These are phyloP conservation scores for Aphidoletes aphidimyza DNA, from an alignment of 2,888 invertebrate species.

Conservation along the genomic window DNA sequence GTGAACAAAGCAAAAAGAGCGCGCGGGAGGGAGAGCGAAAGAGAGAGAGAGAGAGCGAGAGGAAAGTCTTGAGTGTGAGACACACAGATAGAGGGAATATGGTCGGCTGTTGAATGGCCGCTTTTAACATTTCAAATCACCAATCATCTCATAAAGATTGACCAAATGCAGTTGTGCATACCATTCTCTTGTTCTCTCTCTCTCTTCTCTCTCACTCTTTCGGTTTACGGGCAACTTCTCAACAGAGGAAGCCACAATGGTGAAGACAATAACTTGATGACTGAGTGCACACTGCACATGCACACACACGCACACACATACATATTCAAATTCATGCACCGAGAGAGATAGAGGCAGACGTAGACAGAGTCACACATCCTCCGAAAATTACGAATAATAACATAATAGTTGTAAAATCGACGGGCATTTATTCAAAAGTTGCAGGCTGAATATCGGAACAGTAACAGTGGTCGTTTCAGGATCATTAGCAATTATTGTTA, in stretches of 20 bases:
- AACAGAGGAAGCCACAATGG: slow-evolving; percentile 28
- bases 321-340: too few relatives aligned
- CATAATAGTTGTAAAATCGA: slow-evolving; percentile 43
- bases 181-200: neutral
- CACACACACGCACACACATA: neutral
- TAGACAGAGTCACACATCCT: too few relatives aligned
- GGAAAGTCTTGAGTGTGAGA: too few relatives aligned
- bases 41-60: too few relatives aligned
- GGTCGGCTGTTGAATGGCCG: neutral
- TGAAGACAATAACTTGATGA: slow-evolving; percentile 25
- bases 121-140: slow-evolving; percentile 40
- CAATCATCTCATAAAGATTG: slow-evolving; percentile 43
- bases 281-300: too few relatives aligned
- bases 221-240: neutral
- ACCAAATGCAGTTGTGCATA: slow-evolving; percentile 19
- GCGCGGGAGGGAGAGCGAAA: too few relatives aligned
- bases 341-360: too few relatives aligned
- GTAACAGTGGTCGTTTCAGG: neutral
- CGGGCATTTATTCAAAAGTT: slow-evolving; percentile 23
- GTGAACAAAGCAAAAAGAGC: too few relatives aligned
- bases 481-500: slow-evolving; percentile 42
- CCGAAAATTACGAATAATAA: slow-evolving; percentile 45
- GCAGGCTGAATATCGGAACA: neutral
- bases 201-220: too few relatives aligned
- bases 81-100: neutral